These are phyloP conservation scores for Myiothlypis chrysogaster DNA, from an alignment of 2,797 vertebrate genomes.

Conservation along the genomic window DNA sequence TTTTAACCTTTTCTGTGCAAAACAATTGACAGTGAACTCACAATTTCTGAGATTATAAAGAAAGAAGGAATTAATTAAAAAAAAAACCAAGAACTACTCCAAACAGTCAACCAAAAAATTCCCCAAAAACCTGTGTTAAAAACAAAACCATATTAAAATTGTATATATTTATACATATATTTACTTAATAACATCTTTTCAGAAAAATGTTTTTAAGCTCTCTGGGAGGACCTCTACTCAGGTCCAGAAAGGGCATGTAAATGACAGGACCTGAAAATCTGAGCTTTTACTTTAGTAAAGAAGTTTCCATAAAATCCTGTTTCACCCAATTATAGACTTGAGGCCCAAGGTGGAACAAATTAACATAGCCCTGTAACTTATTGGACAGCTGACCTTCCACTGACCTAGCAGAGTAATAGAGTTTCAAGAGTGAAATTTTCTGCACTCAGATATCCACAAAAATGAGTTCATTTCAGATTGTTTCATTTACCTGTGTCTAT, in stretches of 20 bases:
- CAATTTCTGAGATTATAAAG: background rate
- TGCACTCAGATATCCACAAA: background rate
- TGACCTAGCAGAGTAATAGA: background rate
- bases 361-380: conserved; percentile 1
- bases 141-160: background rate
- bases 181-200: background rate
- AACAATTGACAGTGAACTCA: background rate
- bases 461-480: background rate
- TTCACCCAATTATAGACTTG: background rate
- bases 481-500: background rate
- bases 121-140: background rate
- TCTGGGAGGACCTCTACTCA: background rate
- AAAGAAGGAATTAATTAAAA: background rate
- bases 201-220: background rate
- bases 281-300: background rate
- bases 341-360: conserved; percentile 32
- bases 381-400: conserved; percentile 14
- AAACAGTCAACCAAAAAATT: background rate
- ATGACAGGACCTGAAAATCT: background rate
- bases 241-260: background rate
- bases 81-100: accelerated
- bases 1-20: background rate
- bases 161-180: accelerated
- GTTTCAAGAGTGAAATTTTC: background rate
- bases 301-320: background rate